Base-by-base conservation (phyloP, 2,113 vertebrate species). In the Calidris pugnax region DNA sequence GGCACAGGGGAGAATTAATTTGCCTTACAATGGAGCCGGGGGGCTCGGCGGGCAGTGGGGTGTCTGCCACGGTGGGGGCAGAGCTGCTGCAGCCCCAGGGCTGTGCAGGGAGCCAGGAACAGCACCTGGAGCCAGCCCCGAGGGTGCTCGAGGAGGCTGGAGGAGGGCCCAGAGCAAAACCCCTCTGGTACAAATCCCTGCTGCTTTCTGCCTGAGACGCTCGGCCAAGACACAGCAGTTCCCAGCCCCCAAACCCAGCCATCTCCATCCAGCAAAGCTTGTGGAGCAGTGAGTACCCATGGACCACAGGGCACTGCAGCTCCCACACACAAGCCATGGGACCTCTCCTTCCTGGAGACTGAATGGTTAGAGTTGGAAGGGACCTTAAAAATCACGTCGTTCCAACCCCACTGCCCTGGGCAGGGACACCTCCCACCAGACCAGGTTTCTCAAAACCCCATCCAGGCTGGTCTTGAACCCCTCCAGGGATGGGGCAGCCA, bases 141-240 rank as follows among this genome's bases (percentile, higher is more conserved):
- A 18, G 62, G 62, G 27, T 59, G 33, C 53, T 62, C 0, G 2
- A 45, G 56, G 50, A 26, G 62, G 28, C 41, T 62, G 83, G 32
- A 62, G 63, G 37, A 80, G 21, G 24, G 33, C 28, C 28, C 75
- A 11, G 79, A 63, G 88, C 27, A 14, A 85, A 62, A 2, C 27
- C 48, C 33, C 33, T n/a, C 21, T 1, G 0, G 28, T 9, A 13
- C 12, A n/a, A 16, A 73, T 21, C 85, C 45, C 87, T 68, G 43
- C 68, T 20, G 47, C 28, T n/a, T 59, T 35, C 27, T 3, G 1
- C 41, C 35, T 16, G 43, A 76, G 72, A 50, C 0, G 0, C 33
- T 16, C 0, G 0, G 62, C 74, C 50, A 32, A 24, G 50, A 30
- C 0, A 0, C 47, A 7, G 4, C 68, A 8, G 23, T 3, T 33